Evolutionary conservation across 2,888 invertebrate species (phyloP), one percentile per base, ranked within the genome.

Genomic region (Pardosa pseudoannulata): DNA sequence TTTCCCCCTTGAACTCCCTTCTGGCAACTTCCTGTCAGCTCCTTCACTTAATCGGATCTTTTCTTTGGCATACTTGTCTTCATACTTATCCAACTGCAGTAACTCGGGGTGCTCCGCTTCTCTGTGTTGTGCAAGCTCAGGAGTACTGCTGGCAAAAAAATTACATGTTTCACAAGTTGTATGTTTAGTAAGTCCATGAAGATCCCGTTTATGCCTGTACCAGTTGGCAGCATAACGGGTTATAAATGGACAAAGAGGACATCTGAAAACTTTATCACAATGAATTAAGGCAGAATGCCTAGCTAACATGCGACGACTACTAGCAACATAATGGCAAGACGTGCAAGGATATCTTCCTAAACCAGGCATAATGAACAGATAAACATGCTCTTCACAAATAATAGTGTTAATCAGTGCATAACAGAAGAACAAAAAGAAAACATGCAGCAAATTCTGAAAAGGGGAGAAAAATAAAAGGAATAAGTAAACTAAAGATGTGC

Each of bases 111-210:
- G 93, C 76, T 91, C 93, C 90, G 92, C 91, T 80, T 91, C 91
- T 89, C 93, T 93, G 90, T 93, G 93, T 39, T 92, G 91, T 68
- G 92, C 92, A 92, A 94, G 93, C 89, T 94, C 94, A 23, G 93
- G 92, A 89, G 93, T 93, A 93, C 93, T 93, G 16, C 93, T 93
- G 0, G 94, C 93, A 89, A 93, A 93, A 90, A 93, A 94, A 88
- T 93, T 93, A 90, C 94, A 94, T 85, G 93, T 92, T 89, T 93
- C 93, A 87, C 92, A 93, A 71, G 81, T 89, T 78, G 73, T 68
- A 3, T 56, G 31, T 73, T 80, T 80, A 50, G 41, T 76, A 16
- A 89, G 79, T 19, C 89, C 89, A 67, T 89, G 89, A n/a, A 89
- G 78, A 76, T 88, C 88, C 46, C 89, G 83, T 31, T 88, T 86